Conservation (phyloP, 2,888 invertebrate genomes). For the Pedicia rivosa region DNA sequence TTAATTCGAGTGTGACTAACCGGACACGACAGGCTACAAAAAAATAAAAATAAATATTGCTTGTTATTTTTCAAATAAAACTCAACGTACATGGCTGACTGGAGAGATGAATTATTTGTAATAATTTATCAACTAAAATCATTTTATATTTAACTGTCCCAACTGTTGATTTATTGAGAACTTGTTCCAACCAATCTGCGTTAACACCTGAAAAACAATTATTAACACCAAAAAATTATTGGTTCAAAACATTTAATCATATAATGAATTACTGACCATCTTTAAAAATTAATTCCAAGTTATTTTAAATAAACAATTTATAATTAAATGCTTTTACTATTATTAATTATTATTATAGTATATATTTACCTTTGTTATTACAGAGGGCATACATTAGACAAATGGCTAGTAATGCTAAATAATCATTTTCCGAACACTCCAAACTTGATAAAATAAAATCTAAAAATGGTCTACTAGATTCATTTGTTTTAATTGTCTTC, state of each 20-base stretch:
- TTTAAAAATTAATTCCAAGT: too few species aligned
- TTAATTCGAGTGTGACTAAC: constrained; percentile 80
- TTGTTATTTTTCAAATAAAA: constrained; percentile 1
- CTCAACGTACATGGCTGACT: constrained; percentile 64
- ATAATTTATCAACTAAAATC: constrained; percentile 63
- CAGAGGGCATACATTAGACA: constrained; percentile 87
- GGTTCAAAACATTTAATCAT: too few species aligned
- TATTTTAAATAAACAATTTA: too few species aligned
- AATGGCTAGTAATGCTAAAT: constrained; percentile 77
- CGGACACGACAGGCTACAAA: constrained; percentile 66
- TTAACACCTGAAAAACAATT: constrained; percentile 50
- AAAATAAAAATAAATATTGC: constrained; percentile 9
- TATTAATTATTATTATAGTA: constrained; percentile 6
- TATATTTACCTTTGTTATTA: constrained; percentile 71
- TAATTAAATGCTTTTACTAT: too few species aligned
- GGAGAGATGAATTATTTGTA: constrained; percentile 66
- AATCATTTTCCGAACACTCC: constrained; percentile 86
- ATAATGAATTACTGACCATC: too few species aligned
- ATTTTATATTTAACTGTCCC: constrained; percentile 60
- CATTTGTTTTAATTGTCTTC: constrained; percentile 17
- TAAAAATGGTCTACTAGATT: constrained; percentile 46
- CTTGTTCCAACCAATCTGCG: constrained; percentile 61
- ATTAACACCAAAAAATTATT: constrained; percentile 2
- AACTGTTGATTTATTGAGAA: constrained; percentile 48
- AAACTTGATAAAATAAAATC: constrained; percentile 77